These are phyloP conservation scores for Drosophila melanica DNA, from an alignment of 1,140 invertebrate genomes.

Conservation along the genomic window DNA sequence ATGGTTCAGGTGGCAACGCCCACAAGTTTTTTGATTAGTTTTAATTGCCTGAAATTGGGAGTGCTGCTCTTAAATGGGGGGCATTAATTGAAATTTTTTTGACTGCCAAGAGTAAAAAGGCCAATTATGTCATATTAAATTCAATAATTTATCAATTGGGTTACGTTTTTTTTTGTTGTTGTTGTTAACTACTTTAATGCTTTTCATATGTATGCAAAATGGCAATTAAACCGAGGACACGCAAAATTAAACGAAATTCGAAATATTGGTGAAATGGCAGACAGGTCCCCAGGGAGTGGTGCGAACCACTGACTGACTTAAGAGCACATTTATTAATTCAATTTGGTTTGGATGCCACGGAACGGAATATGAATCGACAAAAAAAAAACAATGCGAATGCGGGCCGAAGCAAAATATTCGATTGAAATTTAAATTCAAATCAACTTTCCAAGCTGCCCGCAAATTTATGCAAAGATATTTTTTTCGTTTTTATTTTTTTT, in stretches of 20 bases:
- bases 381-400: conserved; percentile 12
- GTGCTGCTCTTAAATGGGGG: conserved; percentile 5
- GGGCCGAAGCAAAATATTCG: conserved; percentile 37
- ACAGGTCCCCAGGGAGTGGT: background rate
- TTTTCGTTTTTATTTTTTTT: background rate
- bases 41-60: conserved; percentile 46
- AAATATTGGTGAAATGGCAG: conserved; percentile 5
- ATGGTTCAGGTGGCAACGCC: conserved; percentile 41
- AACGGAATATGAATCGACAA: conserved; percentile 36
- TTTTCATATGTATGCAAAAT: conserved; percentile 45
- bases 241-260: conserved; percentile 22
- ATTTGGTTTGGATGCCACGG: conserved; percentile 19
- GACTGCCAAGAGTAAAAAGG: background rate
- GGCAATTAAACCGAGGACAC: conserved; percentile 43
- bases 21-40: conserved; percentile 28
- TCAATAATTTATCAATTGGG: conserved; percentile 48
- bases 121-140: conserved; percentile 27
- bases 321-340: conserved; percentile 47
- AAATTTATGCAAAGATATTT: conserved; percentile 54
- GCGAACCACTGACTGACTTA: conserved; percentile 6
- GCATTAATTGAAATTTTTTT: conserved; percentile 23
- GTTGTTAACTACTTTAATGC: conserved; percentile 33
- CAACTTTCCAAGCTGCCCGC: conserved; percentile 42
- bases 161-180: too few species aligned
- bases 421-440: conserved; percentile 54